Conservation (phyloP, 2,113 vertebrate species). For the Pyrgilauda ruficollis region DNA sequence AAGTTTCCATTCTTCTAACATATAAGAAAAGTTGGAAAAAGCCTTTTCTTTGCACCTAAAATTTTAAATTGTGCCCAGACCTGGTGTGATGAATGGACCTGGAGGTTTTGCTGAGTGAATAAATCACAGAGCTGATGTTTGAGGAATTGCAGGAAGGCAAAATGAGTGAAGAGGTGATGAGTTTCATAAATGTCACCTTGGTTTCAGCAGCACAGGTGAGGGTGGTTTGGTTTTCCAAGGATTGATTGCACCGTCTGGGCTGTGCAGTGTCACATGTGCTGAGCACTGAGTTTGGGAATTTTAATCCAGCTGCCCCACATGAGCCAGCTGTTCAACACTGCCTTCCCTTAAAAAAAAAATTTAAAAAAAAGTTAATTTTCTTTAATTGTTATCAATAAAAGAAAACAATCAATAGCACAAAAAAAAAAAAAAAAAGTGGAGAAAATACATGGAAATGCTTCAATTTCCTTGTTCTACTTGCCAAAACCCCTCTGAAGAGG, state of each 20-base stretch:
- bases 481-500: neutral
- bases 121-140: neutral
- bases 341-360: neutral
- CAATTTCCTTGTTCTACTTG: neutral
- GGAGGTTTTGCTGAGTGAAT: slow-evolving; percentile 17
- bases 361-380: neutral
- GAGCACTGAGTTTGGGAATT: neutral
- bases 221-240: neutral
- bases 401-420: neutral
- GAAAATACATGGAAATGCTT: neutral
- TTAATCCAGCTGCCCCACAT: accelerated
- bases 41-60: neutral
- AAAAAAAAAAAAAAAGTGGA: neutral
- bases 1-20: neutral
- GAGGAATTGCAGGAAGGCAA: neutral
- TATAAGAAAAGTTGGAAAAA: neutral
- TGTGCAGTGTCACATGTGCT: neutral
- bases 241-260: neutral
- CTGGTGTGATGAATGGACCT: neutral
- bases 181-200: slow-evolving; percentile 27
- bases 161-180: slow-evolving; percentile 27
- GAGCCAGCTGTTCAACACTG: neutral
- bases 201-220: neutral
- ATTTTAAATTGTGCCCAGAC: neutral
- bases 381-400: neutral